Evolutionary conservation across 2,113 vertebrate species (phyloP), one percentile per base, ranked within the genome.

Genomic region (Nasalis larvatus): DNA sequence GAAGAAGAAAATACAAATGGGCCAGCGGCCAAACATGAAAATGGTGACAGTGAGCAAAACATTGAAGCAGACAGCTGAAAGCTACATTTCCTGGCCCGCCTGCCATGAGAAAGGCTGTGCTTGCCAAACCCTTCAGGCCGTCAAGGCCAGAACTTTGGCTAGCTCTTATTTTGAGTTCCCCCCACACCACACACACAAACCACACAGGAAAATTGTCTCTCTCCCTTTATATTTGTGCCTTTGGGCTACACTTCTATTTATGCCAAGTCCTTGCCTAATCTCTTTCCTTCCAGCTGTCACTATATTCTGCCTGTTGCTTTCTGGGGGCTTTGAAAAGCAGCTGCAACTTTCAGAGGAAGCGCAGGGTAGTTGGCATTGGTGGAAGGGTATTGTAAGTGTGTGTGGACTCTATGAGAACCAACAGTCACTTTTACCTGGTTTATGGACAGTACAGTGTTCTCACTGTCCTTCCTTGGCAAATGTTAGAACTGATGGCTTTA

Each of bases 101-200:
- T 58, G 93, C 89, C 94, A 35, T 96, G 97, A 93, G 98, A 94
- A 98, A 74, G 71, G 84, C 84, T 3, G 71, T 47, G 69, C 78
- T 94, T 97, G 98, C 97, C 98, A 98, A 97, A 30, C 63, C 94
- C 91, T 96, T 11, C 77, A 89, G 93, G 91, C 97, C 60, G 6
- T 89, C 92, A 80, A 95, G 96, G 91, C 96, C 87, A 96, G 89
- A 90, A 45, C 91, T 56, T 58, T 63, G 98, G 88, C 94, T 92
- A 69, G 76, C 60, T 91, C 86, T 93, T 60, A 71, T 80, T 82
- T 52, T 94, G 94, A 68, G 85, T 68, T 60, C 42, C 81, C 88
- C 90, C 68, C 58, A 35, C 68, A 85, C 95, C 76, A 93, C 90
- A 96, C 77, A 89, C 84, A 85, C 66, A 96, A 97, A 94, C 96